Base-by-base conservation (phyloP, 2,888 invertebrate species). In the Spodoptera littoralis region DNA sequence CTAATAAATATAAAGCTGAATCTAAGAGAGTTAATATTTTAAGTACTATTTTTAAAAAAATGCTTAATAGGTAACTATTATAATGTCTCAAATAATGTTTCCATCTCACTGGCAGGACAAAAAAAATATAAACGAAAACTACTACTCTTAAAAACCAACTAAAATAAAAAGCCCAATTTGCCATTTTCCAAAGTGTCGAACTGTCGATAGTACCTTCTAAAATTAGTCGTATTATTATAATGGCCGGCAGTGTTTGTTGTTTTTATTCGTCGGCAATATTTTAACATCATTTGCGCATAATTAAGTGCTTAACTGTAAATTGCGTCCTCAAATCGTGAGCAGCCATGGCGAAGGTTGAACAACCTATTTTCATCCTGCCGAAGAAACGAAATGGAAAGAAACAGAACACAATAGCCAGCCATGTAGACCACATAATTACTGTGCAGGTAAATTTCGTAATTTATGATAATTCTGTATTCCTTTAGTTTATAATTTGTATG, bases 371-470 rank as follows among this genome's bases (percentile, higher is more conserved):
- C 81, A 95, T 96, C 82, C 90, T 96, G 73, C 96, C 96, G 1
- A 89, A 96, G 91, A 95, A 95, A 92, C 86, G 96, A 85, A 94
- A 95, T 81, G 96, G 95, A 69, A 95, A 95, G 87, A 92, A 95
- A 81, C 91, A 89, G 76, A 95, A 92, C 75, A 81, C 91, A 36
- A 91, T 92, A 73, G 88, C 92, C 67, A 95, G 95, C 80, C 95
- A 96, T 91, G 96, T 96, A 57, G 96, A 96, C 80, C 96, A 96
- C 80, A 96, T 96, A 65, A 96, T 96, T 72, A 94, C 94, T 70
- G 95, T 96, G 49, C 96, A 96, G 93, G 96, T 96, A 79, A 67
- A 78, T 82, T 62, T 42, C 27, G 48, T 55, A 64, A 45, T 57
- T 67, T 44, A 30, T 30, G 52, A n/a, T 65, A 3, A 52, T 41